Base-by-base conservation (phyloP, 1,140 invertebrate species). In the Aphidius gifuensis region DNA sequence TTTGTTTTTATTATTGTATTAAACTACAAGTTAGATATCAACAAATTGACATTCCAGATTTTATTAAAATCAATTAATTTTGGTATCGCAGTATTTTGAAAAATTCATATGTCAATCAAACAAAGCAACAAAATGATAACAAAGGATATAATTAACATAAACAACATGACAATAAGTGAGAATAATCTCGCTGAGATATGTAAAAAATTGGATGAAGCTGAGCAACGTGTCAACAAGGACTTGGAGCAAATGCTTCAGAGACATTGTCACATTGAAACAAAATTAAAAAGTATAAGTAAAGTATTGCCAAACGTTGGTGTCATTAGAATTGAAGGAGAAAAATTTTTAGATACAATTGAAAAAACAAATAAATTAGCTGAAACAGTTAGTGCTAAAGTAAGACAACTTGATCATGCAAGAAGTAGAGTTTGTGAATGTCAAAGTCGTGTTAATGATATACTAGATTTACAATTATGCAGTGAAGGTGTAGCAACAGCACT, bases 351-450 rank as follows among this genome's bases (percentile, higher is more conserved):
- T 59, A 92, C 92, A 83, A 92, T 96, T 48, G 83, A 87, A n/a
- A 89, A 89, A 72, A 97, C 96, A 4, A 93, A 95, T 48, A 85
- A 87, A 42, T 81, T 98, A 55, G 95, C 96, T 4, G 91, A 95
- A 73, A 94, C 94, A 81, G 95, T 98, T 21, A 97, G 94, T 74
- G 91, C 91, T 40, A 98, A 98, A 90, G 96, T 99, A 9, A 86
- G 95, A 51, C 90, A 94, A 62, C 79, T 99, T 32, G 97, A 99
- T 83, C 81, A 92, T 53, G 95, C 95, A 2, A 92, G 97, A 75
- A 93, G 89, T 67, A 85, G 94, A 68, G 97, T 98, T 1, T 92
- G 92, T 16, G 93, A 97, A 70, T 97, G 94, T 77, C 93, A 99
- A 73, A 90, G 93, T 70, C 83, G 96, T 66, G 96, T 99, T 0